Conservation (phyloP, 2,888 invertebrate species). For the Tetranychus piercei region DNA sequence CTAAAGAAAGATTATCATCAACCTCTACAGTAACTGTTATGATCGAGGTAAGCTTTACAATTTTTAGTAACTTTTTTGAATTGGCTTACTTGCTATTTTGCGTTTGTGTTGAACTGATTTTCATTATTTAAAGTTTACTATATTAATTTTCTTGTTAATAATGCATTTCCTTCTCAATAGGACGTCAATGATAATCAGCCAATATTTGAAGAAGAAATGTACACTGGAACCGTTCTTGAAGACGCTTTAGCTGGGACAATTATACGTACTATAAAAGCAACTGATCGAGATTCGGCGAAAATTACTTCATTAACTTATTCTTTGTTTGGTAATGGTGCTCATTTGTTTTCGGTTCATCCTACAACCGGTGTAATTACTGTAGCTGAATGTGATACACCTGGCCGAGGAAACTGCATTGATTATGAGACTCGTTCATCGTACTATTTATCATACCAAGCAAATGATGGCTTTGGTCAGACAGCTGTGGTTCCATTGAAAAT, state of each 20-base stretch:
- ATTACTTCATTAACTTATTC: slow-evolving; percentile 68
- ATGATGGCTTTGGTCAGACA: slow-evolving; percentile 48
- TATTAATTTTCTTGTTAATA: too few relatives aligned
- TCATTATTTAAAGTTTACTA: too few relatives aligned
- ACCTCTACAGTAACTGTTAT: slow-evolving; percentile 63
- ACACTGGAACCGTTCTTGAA: slow-evolving; percentile 48
- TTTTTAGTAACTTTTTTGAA: too few relatives aligned
- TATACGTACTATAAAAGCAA: slow-evolving; percentile 53
- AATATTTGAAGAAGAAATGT: slow-evolving; percentile 23
- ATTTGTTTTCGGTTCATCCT: slow-evolving; percentile 52
- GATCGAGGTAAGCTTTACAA: slow-evolving; percentile 29
- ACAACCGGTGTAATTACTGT: slow-evolving; percentile 63
- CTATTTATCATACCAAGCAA: slow-evolving; percentile 57
- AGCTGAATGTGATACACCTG: slow-evolving; percentile 43
- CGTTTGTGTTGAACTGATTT: too few relatives aligned
- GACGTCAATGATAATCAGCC: slow-evolving; percentile 71
- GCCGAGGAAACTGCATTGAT: slow-evolving; percentile 52
- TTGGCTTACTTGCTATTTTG: too few relatives aligned
- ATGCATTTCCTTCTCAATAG: too few relatives aligned
- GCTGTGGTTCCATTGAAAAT: slow-evolving; percentile 27
- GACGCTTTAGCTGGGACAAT: slow-evolving; percentile 47
- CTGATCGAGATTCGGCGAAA: slow-evolving; percentile 60
- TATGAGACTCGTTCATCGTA: slow-evolving; percentile 63
- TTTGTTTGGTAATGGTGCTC: slow-evolving; percentile 56
- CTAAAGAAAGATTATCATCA: slow-evolving; percentile 53